Evolutionary conservation across 1,140 invertebrate genomes (phyloP), one percentile per base, ranked within the genome.

Genomic region (Solen grandis): DNA sequence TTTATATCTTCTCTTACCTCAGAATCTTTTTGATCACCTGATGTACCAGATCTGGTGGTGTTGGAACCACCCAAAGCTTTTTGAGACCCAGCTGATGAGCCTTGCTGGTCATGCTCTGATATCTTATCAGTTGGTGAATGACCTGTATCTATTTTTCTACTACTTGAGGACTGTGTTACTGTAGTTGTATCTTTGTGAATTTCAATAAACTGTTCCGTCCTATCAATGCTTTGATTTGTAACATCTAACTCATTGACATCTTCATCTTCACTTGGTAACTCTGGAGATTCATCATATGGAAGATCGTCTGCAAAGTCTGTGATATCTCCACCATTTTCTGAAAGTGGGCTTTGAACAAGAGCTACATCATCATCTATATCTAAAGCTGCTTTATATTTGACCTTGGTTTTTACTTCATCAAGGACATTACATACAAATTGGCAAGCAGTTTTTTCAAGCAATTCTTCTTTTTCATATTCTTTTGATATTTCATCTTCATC

Each of bases 341-440:
- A 68, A 19, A 75, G 16, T 27, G 72, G 65, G 60, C 72, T 74
- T 33, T 66, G 70, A 36, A 74, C 80, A 5, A 75, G 33, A 14
- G 74, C 73, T n/a, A 76, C 63, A 66, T 68, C 74, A 57, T 81
- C 79, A 50, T 84, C 82, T 65, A 70, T 72, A 52, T 79, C 76
- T 79, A 72, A 38, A 25, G 76, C 55, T 35, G 50, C 27, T 79
- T 72, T 79, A 31, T 66, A 77, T n/a, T 36, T 79, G 10, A 79
- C 76, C 46, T 70, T 79, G 0, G 54, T 65, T 33, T 70, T 79
- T 38, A 88, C 86, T 74, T 90, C 89, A 62, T 84, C 84, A 38
- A 91, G 68, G 10, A 91, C 88, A 69, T 85, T 84, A 63, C 90
- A 86, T 29, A 91, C 90, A 87, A 91, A 90, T 31, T 86, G 82